Base-by-base conservation (phyloP, 1,140 invertebrate genomes). In the Frieseomelitta varia region DNA sequence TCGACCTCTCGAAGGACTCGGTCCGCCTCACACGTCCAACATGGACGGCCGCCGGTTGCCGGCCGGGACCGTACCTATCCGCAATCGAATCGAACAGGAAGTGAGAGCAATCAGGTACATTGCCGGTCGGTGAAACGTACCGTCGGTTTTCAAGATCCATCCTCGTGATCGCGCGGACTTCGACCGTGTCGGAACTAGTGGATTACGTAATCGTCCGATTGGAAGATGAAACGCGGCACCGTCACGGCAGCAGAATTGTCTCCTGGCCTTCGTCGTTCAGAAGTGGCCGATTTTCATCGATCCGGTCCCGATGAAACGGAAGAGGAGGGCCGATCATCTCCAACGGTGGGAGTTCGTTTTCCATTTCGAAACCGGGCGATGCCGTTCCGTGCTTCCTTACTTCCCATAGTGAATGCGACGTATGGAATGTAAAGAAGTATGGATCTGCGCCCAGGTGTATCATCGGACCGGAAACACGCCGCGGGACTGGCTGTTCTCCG, bases 361-460 rank as follows among this genome's bases (percentile, higher is more conserved):
- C 12, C 27, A 34, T 27, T 47, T 24, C 24, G 1, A 74, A n/a
- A 30, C 94, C 92, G 91, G 90, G 96, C 96, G 96, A 95, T 39
- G 74, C 95, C 96, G 97, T 97, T 97, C 97, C 97, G 97, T 98
- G 97, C 97, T 98, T 98, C 97, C 97, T 98, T 98, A 97, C 97
- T 97, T 98, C 97, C 97, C 97, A 98, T 98, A 98, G 97, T 97
- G 95, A 94, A 96, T 95, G 95, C 95, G 94, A 96, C 96, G 93
- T 98, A 98, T 98, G 98, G 98, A 98, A 98, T 98, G 98, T 98
- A 98, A 98, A 98, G 97, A 98, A 98, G 97, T 98, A 98, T 98
- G 97, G 97, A 98, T 97, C 97, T 94, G 95, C 95, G 95, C 94
- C 91, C 92, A 90, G 94, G 93, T 87, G 78, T 72, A 67, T 68